These are phyloP conservation scores for Trissolcus basalis DNA, from an alignment of 1,140 invertebrate species.

Conservation along the genomic window DNA sequence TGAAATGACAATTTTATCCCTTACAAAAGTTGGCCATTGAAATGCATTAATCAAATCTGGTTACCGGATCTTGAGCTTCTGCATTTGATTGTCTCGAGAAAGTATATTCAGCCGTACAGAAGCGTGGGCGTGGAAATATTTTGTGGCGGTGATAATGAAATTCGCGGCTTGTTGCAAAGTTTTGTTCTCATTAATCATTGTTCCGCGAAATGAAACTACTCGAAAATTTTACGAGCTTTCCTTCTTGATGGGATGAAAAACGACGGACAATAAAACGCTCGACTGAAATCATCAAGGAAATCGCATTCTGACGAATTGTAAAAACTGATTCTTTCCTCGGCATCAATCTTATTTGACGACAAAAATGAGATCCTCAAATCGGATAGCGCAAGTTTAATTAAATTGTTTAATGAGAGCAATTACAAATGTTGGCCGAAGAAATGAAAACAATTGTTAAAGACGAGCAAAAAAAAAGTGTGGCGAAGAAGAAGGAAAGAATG, in stretches of 20 bases:
- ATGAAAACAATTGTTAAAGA: too few relatives aligned
- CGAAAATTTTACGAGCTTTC: constrained; percentile 19
- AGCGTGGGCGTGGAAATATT: not conserved
- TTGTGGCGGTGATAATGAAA: constrained; percentile 6
- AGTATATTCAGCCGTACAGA: constrained; percentile 12
- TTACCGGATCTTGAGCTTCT: not conserved
- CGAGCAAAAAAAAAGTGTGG: too few relatives aligned
- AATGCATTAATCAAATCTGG: not conserved
- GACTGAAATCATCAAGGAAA: not conserved
- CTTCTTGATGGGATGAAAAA: not conserved
- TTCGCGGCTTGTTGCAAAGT: not conserved
- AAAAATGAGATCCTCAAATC: too few relatives aligned
- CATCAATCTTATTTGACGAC: too few relatives aligned
- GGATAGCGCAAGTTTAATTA: too few relatives aligned
- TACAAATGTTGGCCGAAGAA: too few relatives aligned
- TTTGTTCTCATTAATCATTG: constrained; percentile 27
- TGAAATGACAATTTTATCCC: too few relatives aligned
- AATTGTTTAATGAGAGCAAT: too few relatives aligned
- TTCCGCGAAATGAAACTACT: not conserved
- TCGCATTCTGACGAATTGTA: not conserved
- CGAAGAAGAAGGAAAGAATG: too few relatives aligned
- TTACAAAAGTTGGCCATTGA: not conserved
- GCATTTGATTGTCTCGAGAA: not conserved
- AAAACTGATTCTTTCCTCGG: too few relatives aligned
- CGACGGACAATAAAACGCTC: not conserved